These are phyloP conservation scores for Pollicipes pollicipes DNA, from an alignment of 1,140 invertebrate species.

Conservation along the genomic window DNA sequence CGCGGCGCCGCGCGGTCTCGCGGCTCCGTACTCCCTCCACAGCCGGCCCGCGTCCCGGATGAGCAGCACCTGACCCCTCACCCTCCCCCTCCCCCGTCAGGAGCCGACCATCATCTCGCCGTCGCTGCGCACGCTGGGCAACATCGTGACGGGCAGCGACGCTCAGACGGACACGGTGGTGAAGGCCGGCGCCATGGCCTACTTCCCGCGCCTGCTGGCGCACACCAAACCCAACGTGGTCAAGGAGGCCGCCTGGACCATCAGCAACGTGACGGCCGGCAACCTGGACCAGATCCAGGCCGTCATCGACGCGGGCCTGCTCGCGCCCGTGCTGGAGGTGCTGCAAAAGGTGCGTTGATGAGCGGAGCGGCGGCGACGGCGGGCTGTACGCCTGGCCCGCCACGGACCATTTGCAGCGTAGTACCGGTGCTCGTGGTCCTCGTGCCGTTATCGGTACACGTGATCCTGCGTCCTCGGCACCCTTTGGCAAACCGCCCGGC, in stretches of 20 bases:
- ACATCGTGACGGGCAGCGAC: constrained; percentile 44
- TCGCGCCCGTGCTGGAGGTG: constrained; percentile 48
- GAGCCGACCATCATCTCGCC: constrained; percentile 52
- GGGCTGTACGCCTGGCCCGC: neutral
- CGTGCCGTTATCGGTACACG: too few relatives aligned
- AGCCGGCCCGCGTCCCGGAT: too few relatives aligned
- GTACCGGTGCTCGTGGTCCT: too few relatives aligned
- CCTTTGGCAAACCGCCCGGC: too few relatives aligned
- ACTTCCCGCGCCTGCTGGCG: constrained; percentile 49
- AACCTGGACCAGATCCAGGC: constrained; percentile 51
- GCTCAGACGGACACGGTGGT: constrained; percentile 80
- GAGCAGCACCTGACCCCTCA: too few relatives aligned
- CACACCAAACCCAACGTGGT: constrained; percentile 59
- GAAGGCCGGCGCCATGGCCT: constrained; percentile 50
- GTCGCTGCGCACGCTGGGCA: constrained; percentile 54
- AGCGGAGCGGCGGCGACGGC: neutral
- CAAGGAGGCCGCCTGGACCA: constrained; percentile 66
- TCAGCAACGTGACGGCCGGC: constrained; percentile 66
- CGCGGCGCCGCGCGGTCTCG: too few relatives aligned
- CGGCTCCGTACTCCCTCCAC: too few relatives aligned
- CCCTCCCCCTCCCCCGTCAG: neutral
- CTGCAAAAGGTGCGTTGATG: constrained; percentile 34
- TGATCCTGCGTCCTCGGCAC: too few relatives aligned
- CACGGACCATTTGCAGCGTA: too few relatives aligned
- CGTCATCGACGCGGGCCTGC: constrained; percentile 48